phyloP scores from a whole-genome alignment of 2,888 invertebrate species.

The Aphidius colemani region DNA sequence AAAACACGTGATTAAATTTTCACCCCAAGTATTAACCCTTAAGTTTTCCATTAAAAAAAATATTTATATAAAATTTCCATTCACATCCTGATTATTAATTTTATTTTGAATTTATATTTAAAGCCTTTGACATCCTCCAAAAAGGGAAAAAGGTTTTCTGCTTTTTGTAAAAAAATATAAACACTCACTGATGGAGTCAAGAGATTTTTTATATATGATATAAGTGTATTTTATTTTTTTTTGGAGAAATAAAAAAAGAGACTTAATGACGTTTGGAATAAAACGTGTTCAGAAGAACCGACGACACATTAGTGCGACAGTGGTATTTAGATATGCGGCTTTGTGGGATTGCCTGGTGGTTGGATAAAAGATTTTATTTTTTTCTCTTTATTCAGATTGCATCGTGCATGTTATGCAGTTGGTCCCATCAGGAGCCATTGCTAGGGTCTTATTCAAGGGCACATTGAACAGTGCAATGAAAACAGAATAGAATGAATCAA shows the following conservation, averaged over 20 bases:
- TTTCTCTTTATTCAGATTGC: background rate
- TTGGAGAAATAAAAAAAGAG: background rate
- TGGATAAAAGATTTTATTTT: no score
- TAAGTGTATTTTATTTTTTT: no score
- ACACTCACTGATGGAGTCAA: background rate
- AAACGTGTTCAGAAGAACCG: slow-evolving; percentile 43
- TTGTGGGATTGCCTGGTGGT: slow-evolving; percentile 2
- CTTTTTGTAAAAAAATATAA: background rate
- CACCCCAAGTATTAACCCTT: no score
- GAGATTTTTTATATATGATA: no score
- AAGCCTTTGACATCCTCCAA: no score
- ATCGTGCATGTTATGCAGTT: background rate
- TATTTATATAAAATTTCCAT: no score
- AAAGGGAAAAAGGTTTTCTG: no score
- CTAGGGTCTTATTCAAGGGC: slow-evolving; percentile 11
- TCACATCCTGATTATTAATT: no score
- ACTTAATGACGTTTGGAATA: slow-evolving; percentile 28
- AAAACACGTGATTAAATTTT: no score
- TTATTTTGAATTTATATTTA: no score
- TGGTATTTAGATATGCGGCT: slow-evolving; percentile 8
- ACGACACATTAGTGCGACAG: slow-evolving; percentile 42
- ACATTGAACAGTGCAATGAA: background rate
- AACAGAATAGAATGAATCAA: background rate
- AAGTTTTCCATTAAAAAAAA: no score
- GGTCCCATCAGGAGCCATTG: background rate